These are phyloP conservation scores for Drosophila ezoana DNA, from an alignment of 2,888 invertebrate genomes.

Conservation along the genomic window DNA sequence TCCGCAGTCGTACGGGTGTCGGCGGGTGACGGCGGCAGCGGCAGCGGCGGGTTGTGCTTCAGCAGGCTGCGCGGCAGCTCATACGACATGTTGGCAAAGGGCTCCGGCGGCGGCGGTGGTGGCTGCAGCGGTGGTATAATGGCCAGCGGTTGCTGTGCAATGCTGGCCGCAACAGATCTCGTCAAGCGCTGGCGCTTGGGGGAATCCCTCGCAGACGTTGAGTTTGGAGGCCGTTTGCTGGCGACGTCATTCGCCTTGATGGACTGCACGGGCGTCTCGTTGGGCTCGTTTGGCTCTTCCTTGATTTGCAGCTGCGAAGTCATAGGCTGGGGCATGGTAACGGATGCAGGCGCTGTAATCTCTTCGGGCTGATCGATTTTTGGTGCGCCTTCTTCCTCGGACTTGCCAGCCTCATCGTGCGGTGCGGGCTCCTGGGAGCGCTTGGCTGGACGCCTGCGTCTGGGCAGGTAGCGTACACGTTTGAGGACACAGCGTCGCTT, in stretches of 20 bases:
- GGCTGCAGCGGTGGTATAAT: constrained; percentile 64
- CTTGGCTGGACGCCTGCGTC: constrained; percentile 20
- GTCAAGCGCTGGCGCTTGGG: constrained; percentile 29
- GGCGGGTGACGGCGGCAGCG: background rate
- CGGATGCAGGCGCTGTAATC: background rate
- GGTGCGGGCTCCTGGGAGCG: background rate
- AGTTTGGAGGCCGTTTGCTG: background rate
- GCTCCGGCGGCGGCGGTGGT: constrained; percentile 63
- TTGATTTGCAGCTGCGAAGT: constrained; percentile 9
- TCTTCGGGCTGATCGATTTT: background rate
- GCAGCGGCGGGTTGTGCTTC: constrained; percentile 9
- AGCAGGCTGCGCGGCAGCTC: constrained; percentile 37
- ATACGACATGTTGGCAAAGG: constrained; percentile 37
- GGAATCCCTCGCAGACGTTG: background rate
- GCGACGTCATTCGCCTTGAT: background rate
- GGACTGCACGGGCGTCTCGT: background rate
- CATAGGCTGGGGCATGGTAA: constrained; percentile 20
- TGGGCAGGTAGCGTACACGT: constrained; percentile 38
- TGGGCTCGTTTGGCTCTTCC: constrained; percentile 10
- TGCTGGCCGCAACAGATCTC: constrained; percentile 8
- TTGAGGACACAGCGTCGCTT: constrained; percentile 35
- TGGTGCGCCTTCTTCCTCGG: background rate
- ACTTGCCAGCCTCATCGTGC: background rate
- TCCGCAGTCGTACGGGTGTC: background rate
- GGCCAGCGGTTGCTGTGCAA: constrained; percentile 35